These are phyloP conservation scores for Caenorhabditis afra DNA, from an alignment of 2,888 invertebrate species.

Conservation along the genomic window DNA sequence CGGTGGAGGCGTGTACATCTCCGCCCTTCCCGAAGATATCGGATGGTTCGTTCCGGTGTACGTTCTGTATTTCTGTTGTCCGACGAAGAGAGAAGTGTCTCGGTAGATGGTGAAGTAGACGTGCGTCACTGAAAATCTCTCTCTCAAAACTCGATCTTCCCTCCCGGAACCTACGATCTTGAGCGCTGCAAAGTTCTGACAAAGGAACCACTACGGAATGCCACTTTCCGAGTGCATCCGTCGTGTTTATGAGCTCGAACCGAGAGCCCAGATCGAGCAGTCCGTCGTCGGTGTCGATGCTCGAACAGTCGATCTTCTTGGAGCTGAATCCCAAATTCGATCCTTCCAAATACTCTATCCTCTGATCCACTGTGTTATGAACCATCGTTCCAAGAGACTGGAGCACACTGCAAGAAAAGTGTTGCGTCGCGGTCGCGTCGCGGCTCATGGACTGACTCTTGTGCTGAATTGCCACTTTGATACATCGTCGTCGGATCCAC, in stretches of 20 bases:
- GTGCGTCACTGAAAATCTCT: constrained; percentile 46
- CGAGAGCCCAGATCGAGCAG: constrained; percentile 40
- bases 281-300: constrained; percentile 32
- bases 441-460: constrained; percentile 15
- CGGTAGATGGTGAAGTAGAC: constrained; percentile 65
- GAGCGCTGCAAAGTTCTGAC: constrained; percentile 30
- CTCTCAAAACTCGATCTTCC: not conserved
- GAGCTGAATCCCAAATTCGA: constrained; percentile 56
- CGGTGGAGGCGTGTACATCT: constrained; percentile 30
- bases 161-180: constrained; percentile 14
- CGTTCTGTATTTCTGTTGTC: constrained; percentile 33
- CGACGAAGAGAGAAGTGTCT: constrained; percentile 48
- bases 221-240: constrained; percentile 35
- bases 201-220: constrained; percentile 47
- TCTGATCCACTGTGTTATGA: constrained; percentile 42
- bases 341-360: constrained; percentile 54
- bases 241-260: constrained; percentile 44
- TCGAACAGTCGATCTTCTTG: constrained; percentile 43
- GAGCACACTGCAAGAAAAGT: constrained; percentile 38
- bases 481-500: constrained; percentile 36
- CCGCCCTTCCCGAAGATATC: constrained; percentile 38
- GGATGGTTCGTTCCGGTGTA: constrained; percentile 42
- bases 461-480: constrained; percentile 39
- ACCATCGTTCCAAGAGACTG: constrained; percentile 49
- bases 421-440: too few species aligned